Evolutionary conservation across 2,888 invertebrate species (phyloP).

Genomic region (Pyralis farinalis): DNA sequence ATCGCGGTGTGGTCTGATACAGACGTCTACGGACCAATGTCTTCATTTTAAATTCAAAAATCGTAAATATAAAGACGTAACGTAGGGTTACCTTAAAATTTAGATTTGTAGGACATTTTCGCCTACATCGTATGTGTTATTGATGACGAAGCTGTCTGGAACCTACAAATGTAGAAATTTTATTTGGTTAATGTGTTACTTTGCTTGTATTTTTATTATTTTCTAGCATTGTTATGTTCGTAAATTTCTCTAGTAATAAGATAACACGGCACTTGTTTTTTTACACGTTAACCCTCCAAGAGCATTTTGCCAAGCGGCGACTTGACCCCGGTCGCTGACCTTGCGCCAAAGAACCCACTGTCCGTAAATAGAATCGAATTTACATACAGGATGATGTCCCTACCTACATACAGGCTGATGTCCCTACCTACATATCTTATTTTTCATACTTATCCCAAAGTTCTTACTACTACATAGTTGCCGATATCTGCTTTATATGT

Average conservation of each 20-base stretch:
- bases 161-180: too few relatives aligned
- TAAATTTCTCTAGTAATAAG: not conserved
- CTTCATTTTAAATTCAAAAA: not conserved
- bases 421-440: too few relatives aligned
- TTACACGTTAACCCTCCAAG: conserved; percentile 9
- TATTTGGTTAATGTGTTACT: too few relatives aligned
- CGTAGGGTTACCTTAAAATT: not conserved
- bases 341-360: conserved; percentile 13
- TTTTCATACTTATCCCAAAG: too few relatives aligned
- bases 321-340: conserved; percentile 26
- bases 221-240: not conserved
- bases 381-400: not conserved
- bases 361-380: conserved; percentile 6
- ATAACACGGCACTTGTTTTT: not conserved
- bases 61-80: too few relatives aligned
- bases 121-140: too few relatives aligned
- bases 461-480: too few relatives aligned
- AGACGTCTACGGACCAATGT: not conserved
- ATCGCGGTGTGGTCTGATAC: not conserved
- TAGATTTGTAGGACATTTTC: not conserved
- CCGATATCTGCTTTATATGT: too few relatives aligned
- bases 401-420: too few relatives aligned
- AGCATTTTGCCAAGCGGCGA: conserved; percentile 13
- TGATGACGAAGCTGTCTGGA: too few relatives aligned
- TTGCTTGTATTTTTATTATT: not conserved